phyloP scores from a whole-genome alignment of 2,888 invertebrate species.

The Lasius platythorax region DNA sequence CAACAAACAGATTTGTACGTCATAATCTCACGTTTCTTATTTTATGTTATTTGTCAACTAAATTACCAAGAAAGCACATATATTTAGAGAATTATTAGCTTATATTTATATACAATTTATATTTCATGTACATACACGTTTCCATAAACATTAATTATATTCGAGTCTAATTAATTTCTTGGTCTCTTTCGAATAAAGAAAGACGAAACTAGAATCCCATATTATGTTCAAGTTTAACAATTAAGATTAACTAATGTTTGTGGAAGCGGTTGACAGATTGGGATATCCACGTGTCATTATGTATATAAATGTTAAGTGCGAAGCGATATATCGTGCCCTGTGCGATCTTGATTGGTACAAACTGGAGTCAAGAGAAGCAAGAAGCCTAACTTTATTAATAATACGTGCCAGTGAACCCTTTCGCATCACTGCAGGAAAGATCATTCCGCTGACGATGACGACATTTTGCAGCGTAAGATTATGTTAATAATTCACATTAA shows the following conservation, averaged over 20 bases:
- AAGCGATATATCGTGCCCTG: not conserved
- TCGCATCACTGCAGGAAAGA: constrained; percentile 64
- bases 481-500: not conserved
- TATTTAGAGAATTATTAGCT: not conserved
- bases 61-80: not conserved
- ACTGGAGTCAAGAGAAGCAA: not conserved
- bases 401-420: constrained; percentile 44
- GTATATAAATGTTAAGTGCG: not conserved
- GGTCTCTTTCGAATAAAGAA: not conserved
- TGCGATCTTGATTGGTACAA: constrained; percentile 25
- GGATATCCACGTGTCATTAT: not conserved
- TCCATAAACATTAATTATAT: not conserved
- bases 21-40: not conserved
- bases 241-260: not conserved
- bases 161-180: not conserved
- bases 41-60: not conserved
- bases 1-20: not conserved
- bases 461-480: constrained; percentile 65
- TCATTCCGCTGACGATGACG: constrained; percentile 61
- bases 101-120: not conserved
- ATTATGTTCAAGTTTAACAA: no score
- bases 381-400: constrained; percentile 20
- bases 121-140: not conserved
- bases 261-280: not conserved
- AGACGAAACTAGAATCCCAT: not conserved